phyloP scores from a whole-genome alignment of 2,113 vertebrate species.

The Elaphurus davidianus region DNA sequence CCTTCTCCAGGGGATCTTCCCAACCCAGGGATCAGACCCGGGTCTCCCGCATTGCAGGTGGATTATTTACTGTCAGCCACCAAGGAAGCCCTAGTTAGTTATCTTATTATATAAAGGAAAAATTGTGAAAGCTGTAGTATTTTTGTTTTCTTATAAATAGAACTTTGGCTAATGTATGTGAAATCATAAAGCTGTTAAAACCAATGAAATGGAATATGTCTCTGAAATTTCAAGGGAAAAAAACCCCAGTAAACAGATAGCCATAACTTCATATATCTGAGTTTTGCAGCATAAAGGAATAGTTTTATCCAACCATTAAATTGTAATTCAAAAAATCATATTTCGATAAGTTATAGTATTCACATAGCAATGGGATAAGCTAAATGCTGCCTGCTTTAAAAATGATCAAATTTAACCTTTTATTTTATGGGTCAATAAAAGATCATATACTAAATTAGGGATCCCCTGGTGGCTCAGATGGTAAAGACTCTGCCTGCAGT shows the following conservation, averaged over 20 bases:
- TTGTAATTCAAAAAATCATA: not conserved
- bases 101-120: not conserved
- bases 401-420: not conserved
- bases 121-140: not conserved
- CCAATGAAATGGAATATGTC: not conserved
- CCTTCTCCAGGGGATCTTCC: not conserved
- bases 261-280: not conserved
- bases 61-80: not conserved
- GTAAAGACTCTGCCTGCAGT: not conserved
- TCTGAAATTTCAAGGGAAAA: not conserved
- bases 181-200: not conserved
- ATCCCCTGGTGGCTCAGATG: not conserved
- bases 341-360: not conserved
- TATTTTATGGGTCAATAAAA: not conserved
- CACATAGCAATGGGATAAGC: not conserved
- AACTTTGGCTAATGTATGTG: not conserved
- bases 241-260: not conserved
- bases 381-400: not conserved
- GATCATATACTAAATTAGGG: not conserved
- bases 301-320: not conserved
- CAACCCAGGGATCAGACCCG: not conserved
- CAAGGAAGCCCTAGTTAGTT: not conserved
- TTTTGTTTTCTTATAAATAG: not conserved
- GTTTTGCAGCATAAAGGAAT: not conserved
- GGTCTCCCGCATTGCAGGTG: rapidly evolving